Conservation (phyloP, 2,113 vertebrate species). For the Orycteropus afer region DNA sequence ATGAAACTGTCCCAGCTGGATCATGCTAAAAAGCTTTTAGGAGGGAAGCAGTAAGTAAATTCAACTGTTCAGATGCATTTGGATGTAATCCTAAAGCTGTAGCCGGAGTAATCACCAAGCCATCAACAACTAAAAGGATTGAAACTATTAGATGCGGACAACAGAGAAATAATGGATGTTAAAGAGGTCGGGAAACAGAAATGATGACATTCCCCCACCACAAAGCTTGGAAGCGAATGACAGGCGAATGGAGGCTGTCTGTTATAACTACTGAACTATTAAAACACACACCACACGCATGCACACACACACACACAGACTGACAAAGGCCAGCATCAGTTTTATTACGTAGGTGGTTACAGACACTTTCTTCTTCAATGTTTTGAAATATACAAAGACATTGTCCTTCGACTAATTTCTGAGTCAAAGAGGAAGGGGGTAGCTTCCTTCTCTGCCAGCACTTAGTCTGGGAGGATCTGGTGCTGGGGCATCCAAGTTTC, state of each 20-base stretch:
- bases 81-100: conserved; percentile 78
- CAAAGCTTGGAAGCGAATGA: neutral
- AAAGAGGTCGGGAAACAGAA: conserved; percentile 65
- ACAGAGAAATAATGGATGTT: conserved; percentile 75
- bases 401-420: neutral
- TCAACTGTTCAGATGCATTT: conserved; percentile 77
- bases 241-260: neutral
- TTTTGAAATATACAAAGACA: conserved; percentile 44
- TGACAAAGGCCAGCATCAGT: neutral
- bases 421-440: neutral
- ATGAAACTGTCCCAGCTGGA: conserved; percentile 71
- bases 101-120: conserved; percentile 73
- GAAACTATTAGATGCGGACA: conserved; percentile 74
- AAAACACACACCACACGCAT: neutral
- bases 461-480: neutral
- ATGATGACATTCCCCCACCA: neutral
- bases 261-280: neutral
- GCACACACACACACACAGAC: neutral
- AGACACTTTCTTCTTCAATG: conserved; percentile 37
- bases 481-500: neutral
- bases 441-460: neutral
- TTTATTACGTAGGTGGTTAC: conserved; percentile 29
- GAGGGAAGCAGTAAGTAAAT: conserved; percentile 84
- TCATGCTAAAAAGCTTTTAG: conserved; percentile 86
- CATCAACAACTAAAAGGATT: conserved; percentile 82